Conservation (phyloP, 2,113 vertebrate genomes). For the Circaetus cinerascens region DNA sequence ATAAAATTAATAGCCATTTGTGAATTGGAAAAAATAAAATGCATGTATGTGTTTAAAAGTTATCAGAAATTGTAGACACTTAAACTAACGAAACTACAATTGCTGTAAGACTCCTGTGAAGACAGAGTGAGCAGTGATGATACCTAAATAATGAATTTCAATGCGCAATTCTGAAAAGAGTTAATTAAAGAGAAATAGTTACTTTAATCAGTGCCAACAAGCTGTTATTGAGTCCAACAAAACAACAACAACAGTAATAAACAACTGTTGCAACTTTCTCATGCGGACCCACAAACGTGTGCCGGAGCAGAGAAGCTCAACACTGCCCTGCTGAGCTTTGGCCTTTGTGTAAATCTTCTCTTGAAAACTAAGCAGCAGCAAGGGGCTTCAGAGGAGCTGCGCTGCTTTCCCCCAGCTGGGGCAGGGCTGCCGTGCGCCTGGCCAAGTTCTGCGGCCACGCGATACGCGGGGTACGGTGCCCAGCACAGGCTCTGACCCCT, state of each 20-base stretch:
- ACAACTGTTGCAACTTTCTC: not conserved
- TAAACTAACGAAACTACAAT: not conserved
- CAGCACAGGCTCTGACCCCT: not conserved
- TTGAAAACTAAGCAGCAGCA: fast-evolving
- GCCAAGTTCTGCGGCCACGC: fast-evolving
- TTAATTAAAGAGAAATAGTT: not conserved
- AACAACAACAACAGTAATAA: not conserved
- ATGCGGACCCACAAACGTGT: fast-evolving
- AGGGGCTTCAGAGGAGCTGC: not conserved
- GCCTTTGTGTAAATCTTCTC: not conserved
- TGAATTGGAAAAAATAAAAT: not conserved
- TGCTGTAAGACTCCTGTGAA: not conserved
- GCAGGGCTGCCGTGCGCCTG: fast-evolving
- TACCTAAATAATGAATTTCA: not conserved
- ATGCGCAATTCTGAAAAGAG: not conserved
- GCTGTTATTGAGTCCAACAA: not conserved
- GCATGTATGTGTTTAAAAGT: not conserved
- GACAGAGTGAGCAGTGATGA: not conserved
- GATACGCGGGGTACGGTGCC: fast-evolving
- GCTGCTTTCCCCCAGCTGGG: no score
- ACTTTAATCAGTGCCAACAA: not conserved
- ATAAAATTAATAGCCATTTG: not conserved
- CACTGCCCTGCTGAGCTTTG: not conserved
- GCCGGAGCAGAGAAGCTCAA: not conserved
- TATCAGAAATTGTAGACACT: not conserved